These are phyloP conservation scores for Myrmecobius fasciatus DNA, from an alignment of 2,113 vertebrate genomes.

Conservation along the genomic window DNA sequence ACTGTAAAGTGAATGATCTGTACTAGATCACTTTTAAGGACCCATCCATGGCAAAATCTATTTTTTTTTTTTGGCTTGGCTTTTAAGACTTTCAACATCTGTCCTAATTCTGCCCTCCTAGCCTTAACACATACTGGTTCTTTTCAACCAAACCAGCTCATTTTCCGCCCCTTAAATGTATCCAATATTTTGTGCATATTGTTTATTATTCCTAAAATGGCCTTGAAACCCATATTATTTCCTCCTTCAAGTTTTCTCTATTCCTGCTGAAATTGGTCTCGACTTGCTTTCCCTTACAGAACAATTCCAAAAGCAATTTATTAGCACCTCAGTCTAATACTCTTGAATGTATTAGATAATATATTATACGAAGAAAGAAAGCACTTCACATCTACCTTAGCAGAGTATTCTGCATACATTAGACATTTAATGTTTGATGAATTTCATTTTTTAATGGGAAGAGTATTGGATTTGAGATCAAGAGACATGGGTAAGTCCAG, in stretches of 20 bases:
- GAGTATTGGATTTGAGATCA: background rate
- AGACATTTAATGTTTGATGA: background rate
- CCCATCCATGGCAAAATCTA: background rate
- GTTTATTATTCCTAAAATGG: background rate
- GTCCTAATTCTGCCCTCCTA: background rate
- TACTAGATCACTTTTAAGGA: background rate
- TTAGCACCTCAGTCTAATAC: background rate
- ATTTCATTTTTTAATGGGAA: background rate
- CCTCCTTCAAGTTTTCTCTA: background rate
- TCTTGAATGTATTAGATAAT: background rate
- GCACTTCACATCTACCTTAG: background rate
- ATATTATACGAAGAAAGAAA: background rate
- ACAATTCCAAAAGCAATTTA: background rate
- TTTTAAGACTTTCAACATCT: background rate
- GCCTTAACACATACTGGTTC: background rate
- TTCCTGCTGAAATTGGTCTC: background rate
- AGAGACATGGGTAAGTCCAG: background rate
- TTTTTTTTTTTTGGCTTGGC: background rate
- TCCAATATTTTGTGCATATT: background rate
- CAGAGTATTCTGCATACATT: background rate
- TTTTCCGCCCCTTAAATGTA: background rate
- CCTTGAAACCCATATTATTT: background rate
- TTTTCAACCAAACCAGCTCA: background rate
- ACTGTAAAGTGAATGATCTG: background rate
- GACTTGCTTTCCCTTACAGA: background rate